These are phyloP conservation scores for Aegotheles bennettii DNA, from an alignment of 2,113 vertebrate genomes.

Conservation along the genomic window DNA sequence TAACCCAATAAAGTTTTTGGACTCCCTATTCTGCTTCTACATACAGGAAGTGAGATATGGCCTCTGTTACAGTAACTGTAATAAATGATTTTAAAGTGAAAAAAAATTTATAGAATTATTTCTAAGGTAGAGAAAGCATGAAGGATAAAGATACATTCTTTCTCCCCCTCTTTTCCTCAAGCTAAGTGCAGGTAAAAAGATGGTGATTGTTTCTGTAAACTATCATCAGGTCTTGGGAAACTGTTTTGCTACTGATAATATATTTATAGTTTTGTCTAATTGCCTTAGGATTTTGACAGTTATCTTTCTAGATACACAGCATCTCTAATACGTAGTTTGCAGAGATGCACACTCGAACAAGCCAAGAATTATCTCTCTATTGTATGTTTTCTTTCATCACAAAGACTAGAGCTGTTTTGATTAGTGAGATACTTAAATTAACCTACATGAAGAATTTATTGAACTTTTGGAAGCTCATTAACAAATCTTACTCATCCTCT, in stretches of 20 bases:
- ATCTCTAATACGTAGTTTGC: not conserved
- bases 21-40: not conserved
- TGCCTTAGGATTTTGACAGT: not conserved
- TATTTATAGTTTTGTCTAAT: not conserved
- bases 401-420: not conserved
- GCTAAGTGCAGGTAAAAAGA: not conserved
- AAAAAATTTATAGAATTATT: not conserved
- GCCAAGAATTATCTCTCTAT: not conserved
- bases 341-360: not conserved
- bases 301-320: not conserved
- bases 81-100: not conserved
- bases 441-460: not conserved
- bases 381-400: not conserved
- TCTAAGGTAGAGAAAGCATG: not conserved
- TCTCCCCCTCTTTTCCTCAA: not conserved
- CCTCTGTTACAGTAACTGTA: not conserved
- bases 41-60: not conserved
- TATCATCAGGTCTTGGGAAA: not conserved
- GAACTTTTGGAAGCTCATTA: not conserved
- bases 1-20: not conserved
- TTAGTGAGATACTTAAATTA: constrained; percentile 1
- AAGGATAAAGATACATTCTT: not conserved
- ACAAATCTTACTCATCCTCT: constrained; percentile 10
- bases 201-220: not conserved
- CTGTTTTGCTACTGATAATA: not conserved